Conservation (phyloP, 2,888 invertebrate genomes). For the Hirtodrosophila cameraria region DNA sequence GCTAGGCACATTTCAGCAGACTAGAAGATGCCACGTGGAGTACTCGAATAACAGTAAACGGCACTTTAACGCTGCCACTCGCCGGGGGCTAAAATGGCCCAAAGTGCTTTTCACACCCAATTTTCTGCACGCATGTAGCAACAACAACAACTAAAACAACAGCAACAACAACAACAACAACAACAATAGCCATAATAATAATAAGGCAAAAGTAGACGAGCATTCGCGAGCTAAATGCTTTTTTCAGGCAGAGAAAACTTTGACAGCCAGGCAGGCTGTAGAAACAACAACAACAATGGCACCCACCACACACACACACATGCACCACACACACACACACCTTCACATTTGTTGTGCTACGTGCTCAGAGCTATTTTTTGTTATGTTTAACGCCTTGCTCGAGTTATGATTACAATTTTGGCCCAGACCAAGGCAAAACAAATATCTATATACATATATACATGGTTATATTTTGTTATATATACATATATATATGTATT, state of each 20-base stretch:
- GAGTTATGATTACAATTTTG: slow-evolving; percentile 75
- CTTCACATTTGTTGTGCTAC: slow-evolving; percentile 44
- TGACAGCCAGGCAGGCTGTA: slow-evolving; percentile 31
- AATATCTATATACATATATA: slow-evolving; percentile 7
- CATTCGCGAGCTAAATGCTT: slow-evolving; percentile 66
- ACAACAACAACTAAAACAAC: slow-evolving; percentile 40
- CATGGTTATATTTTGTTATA: too few relatives aligned
- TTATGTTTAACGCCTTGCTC: slow-evolving; percentile 73
- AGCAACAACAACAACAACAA: slow-evolving; percentile 10
- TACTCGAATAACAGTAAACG: slow-evolving; percentile 71
- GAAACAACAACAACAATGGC: slow-evolving; percentile 36
- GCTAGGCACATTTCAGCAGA: slow-evolving; percentile 8
- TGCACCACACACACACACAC: slow-evolving; percentile 2
- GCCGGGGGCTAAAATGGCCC: slow-evolving; percentile 45
- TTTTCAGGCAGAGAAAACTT: slow-evolving; percentile 63
- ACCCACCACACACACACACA: slow-evolving; percentile 11
- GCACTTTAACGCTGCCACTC: slow-evolving; percentile 58
- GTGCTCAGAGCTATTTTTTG: slow-evolving; percentile 76
- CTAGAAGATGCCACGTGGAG: slow-evolving; percentile 23
- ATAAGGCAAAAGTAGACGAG: slow-evolving; percentile 33
- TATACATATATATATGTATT: not conserved
- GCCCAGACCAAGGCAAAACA: slow-evolving; percentile 9
- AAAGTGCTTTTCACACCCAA: slow-evolving; percentile 76
- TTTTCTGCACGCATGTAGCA: slow-evolving; percentile 61
- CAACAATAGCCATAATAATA: slow-evolving; percentile 7